Conservation (phyloP, 92 coral and sea anemone species). For the Plumapathes pennacea region DNA sequence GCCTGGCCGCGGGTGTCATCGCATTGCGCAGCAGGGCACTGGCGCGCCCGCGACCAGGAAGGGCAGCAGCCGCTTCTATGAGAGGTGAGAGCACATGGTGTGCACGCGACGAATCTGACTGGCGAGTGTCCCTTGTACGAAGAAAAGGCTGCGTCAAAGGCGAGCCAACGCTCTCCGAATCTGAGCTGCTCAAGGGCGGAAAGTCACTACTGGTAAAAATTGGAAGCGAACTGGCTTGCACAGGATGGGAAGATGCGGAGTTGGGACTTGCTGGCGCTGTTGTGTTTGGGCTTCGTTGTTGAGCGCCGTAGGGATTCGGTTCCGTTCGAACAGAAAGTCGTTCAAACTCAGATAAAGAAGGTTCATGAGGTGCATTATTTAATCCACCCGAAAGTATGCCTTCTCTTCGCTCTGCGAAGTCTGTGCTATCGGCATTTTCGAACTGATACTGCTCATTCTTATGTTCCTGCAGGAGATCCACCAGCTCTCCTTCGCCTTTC, state of each 20-base stretch:
- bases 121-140: too few species aligned
- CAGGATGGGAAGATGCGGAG: background rate
- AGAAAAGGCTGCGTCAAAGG: too few species aligned
- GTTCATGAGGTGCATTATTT: background rate
- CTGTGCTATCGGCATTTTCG: background rate
- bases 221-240: conserved; percentile 10
- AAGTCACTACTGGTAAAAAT: conserved; percentile 73
- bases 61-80: conserved; percentile 28
- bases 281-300: background rate
- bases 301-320: background rate
- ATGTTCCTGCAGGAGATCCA: too few species aligned
- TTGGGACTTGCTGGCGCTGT: conserved; percentile 1
- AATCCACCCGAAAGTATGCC: too few species aligned
- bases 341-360: conserved; percentile 6
- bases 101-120: background rate
- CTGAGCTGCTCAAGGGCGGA: conserved; percentile 90
- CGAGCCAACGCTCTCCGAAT: conserved; percentile 57
- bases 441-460: background rate
- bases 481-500: conserved; percentile 19
- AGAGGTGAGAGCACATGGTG: conserved; percentile 5
- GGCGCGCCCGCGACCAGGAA: conserved; percentile 95
- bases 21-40: conserved; percentile 57
- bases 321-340: background rate
- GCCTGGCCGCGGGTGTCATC: conserved; percentile 64
- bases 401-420: background rate